These are phyloP conservation scores for Campoletis sonorensis DNA, from an alignment of 1,140 invertebrate species.

Conservation along the genomic window DNA sequence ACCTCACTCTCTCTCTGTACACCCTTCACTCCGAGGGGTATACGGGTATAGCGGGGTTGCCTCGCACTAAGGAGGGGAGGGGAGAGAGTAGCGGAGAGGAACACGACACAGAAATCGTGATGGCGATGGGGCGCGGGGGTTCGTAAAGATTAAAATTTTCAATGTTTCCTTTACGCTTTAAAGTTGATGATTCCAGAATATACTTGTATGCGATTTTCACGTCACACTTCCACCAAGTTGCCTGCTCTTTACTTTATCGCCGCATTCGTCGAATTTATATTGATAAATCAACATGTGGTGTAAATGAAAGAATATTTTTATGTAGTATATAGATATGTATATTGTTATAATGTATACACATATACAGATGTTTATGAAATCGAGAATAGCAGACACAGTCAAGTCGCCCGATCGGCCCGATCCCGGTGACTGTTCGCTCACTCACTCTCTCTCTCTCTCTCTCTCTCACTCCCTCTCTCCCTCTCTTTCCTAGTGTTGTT, in stretches of 20 bases:
- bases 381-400: constrained; percentile 56
- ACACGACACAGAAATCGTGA: too few relatives aligned
- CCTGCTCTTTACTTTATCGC: constrained; percentile 45
- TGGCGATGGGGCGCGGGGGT: too few relatives aligned
- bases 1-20: too few relatives aligned
- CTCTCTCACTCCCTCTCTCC: background rate
- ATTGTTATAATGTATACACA: background rate
- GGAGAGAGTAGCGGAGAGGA: too few relatives aligned
- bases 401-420: constrained; percentile 65
- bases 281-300: constrained; percentile 69
- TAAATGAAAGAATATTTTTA: constrained; percentile 49
- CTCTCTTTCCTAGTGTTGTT: background rate
- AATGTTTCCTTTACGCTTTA: too few relatives aligned
- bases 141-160: too few relatives aligned
- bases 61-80: constrained; percentile 40
- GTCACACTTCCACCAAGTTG: constrained; percentile 29
- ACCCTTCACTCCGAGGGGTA: constrained; percentile 48
- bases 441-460: background rate
- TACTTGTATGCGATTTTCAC: too few relatives aligned
- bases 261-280: constrained; percentile 47
- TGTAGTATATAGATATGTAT: background rate
- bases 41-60: constrained; percentile 41
- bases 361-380: too few relatives aligned
- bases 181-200: too few relatives aligned
- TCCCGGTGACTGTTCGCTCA: constrained; percentile 62